Evolutionary conservation across 1,140 invertebrate genomes (phyloP).

Genomic region (Drosophila arawakana): DNA sequence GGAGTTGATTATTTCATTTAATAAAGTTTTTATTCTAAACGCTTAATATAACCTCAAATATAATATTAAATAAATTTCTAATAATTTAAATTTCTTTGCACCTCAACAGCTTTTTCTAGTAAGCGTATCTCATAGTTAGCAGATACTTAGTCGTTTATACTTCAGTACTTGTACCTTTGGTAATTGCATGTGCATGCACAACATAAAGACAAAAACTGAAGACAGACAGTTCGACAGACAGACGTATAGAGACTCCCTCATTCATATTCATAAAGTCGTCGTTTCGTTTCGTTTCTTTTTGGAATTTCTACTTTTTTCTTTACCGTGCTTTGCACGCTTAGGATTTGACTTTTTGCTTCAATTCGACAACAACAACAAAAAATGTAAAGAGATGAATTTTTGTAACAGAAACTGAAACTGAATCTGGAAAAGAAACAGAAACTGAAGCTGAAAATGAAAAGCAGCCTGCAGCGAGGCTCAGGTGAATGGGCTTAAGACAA

Average conservation of each 20-base stretch:
- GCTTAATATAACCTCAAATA: too few species aligned
- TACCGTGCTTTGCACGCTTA: neutral
- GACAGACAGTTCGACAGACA: constrained; percentile 10
- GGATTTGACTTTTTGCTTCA: constrained; percentile 37
- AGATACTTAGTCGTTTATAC: constrained; percentile 14
- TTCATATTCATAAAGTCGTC: constrained; percentile 78
- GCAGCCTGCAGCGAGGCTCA: constrained; percentile 22
- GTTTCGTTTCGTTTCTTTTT: constrained; percentile 62
- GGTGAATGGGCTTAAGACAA: constrained; percentile 41
- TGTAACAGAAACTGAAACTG: constrained; percentile 49
- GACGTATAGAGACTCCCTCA: constrained; percentile 36
- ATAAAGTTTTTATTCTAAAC: too few species aligned
- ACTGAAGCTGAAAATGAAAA: constrained; percentile 21
- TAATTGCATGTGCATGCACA: constrained; percentile 41
- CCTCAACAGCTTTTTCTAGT: neutral
- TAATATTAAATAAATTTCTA: too few species aligned
- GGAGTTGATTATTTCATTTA: too few species aligned
- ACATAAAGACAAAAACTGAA: constrained; percentile 42
- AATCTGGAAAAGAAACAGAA: constrained; percentile 11
- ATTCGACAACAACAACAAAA: neutral
- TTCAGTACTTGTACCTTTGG: constrained; percentile 27
- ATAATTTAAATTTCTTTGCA: too few species aligned
- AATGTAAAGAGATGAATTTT: constrained; percentile 19
- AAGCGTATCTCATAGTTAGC: constrained; percentile 25
- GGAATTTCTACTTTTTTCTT: constrained; percentile 36